phyloP scores from a whole-genome alignment of 2,113 vertebrate genomes.

The Ciconia stormi region DNA sequence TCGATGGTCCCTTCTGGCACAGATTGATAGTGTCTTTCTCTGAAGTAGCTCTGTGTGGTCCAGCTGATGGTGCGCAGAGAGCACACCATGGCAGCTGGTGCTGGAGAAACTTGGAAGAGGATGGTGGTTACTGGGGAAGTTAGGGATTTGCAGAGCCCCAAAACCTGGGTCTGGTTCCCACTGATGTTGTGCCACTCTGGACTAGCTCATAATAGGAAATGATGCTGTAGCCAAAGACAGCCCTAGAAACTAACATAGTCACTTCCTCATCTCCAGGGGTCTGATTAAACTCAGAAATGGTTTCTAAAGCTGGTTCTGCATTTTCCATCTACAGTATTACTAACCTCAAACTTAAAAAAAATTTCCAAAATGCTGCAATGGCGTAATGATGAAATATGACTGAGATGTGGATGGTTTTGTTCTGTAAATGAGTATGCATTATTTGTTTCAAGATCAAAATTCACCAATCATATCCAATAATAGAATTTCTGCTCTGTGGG shows the following conservation, averaged over 20 bases:
- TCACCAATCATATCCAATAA: not conserved
- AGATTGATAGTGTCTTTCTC: not conserved
- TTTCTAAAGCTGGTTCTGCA: constrained; percentile 33
- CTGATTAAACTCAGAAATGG: constrained; percentile 19
- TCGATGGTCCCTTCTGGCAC: not conserved
- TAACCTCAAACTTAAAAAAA: not conserved
- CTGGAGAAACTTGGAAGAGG: not conserved
- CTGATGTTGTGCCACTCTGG: not conserved
- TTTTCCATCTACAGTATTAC: not conserved
- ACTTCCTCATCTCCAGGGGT: constrained; percentile 26
- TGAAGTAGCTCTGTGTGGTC: not conserved
- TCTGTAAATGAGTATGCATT: not conserved
- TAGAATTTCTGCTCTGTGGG: not conserved
- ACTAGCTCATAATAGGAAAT: not conserved
- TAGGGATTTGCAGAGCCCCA: not conserved
- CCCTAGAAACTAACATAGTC: not conserved
- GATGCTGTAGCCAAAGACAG: not conserved
- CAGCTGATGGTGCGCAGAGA: not conserved
- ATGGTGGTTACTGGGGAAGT: not conserved
- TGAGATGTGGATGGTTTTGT: not conserved
- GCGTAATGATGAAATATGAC: not conserved
- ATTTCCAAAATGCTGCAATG: not conserved
- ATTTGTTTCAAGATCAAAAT: not conserved
- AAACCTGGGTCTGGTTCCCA: not conserved
- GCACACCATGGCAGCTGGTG: not conserved